Evolutionary conservation across 2,797 vertebrate species (phyloP).

Genomic region (Clarias platycephalus): DNA sequence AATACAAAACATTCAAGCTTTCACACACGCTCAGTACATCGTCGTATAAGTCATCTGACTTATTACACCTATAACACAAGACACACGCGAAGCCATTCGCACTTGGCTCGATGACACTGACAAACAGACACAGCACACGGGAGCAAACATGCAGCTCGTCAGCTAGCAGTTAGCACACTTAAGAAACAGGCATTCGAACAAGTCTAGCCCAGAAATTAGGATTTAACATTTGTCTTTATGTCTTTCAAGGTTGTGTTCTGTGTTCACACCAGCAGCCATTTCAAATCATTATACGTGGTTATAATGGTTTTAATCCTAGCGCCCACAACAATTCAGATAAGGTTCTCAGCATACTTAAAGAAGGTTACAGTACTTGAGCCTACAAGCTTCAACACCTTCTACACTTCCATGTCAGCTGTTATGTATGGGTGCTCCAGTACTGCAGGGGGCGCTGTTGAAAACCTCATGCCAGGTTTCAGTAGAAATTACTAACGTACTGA

Average conservation of each 20-base stretch:
- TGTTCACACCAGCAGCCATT: not conserved
- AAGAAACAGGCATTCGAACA: constrained; percentile 33
- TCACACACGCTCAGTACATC: not conserved
- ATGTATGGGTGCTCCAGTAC: not conserved
- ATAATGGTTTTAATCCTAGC: not conserved
- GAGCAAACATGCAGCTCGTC: constrained; percentile 70
- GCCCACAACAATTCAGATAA: not conserved
- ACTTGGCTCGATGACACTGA: constrained; percentile 52
- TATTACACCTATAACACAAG: constrained; percentile 43
- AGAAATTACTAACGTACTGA: too few relatives aligned
- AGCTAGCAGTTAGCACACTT: constrained; percentile 46
- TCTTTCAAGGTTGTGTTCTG: not conserved
- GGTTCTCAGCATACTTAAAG: not conserved
- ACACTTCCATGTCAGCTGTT: not conserved
- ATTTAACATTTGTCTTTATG: not conserved
- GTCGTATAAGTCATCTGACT: not conserved
- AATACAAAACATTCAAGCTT: not conserved
- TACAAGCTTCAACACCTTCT: not conserved
- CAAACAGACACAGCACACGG: constrained; percentile 44
- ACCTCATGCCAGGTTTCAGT: too few relatives aligned
- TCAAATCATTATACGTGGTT: not conserved
- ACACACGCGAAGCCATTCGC: constrained; percentile 52
- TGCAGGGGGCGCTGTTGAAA: not conserved
- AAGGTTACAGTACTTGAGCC: not conserved
- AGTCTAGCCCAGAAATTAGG: not conserved